Base-by-base conservation (phyloP, 1,140 invertebrate genomes). In the Achatina immaculata region DNA sequence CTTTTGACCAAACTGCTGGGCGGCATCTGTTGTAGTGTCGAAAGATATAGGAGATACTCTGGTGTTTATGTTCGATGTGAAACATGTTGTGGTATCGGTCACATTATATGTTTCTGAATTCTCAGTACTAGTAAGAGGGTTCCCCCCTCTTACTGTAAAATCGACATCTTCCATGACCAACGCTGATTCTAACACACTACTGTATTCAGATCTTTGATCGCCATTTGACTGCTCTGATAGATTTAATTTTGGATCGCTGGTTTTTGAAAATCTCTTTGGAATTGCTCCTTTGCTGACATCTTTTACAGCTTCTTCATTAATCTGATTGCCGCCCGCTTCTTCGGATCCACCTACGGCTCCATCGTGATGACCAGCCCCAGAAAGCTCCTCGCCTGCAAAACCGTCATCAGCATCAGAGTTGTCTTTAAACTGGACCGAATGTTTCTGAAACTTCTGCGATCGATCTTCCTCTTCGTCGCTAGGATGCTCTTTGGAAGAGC, bases 211-310 rank as follows among this genome's bases (percentile, higher is more conserved):
- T 24, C 48, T 21, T 42, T 42, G 7, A 40, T 42, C 21, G 36
- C 31, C 14, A 9, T 43, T 42, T 2, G 42, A 40, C 21, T 69
- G 36, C 6, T 42, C 7, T n/a, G 36, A 43, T 3, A 42, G 1
- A 2, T 40, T 38, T 69, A 19, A 3, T n/a, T 24, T 69, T 9
- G 68, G 42, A 69, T 7, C 36, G 21, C 36, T 42, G 2, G 36
- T 40, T 0, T 43, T 69, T 40, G 38, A 69, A 69, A 9, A 42
- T 28, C 68, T 19, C 21, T 69, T 69, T 21, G 68, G 68, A 43
- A 69, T 69, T 28, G 68, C 68, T 7, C 68, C 68, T 69, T n/a
- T 40, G 24, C 68, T 69, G 9, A 40, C 38, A 69, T 69, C 68
- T 3, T 43, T 24, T 24, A 40, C 42, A 11, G 38, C 11, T 6